phyloP scores from a whole-genome alignment of 2,888 invertebrate genomes.

The Hermaeophaga mercurialis region DNA sequence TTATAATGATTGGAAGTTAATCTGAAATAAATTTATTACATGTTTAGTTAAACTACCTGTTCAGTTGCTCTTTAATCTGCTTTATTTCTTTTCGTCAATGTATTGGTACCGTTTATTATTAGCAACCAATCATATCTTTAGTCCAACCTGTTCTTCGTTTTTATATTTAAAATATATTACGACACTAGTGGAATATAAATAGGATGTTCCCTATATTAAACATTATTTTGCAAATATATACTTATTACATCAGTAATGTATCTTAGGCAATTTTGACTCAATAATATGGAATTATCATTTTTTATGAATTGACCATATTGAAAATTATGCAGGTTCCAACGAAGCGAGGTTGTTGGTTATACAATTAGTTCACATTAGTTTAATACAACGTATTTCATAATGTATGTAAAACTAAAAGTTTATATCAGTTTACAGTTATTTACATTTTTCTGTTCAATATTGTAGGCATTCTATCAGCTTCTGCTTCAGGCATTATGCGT shows the following conservation, averaged over 20 bases:
- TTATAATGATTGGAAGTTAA: too few species aligned
- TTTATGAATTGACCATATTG: conserved; percentile 2
- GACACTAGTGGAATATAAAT: not conserved
- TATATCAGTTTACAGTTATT: too few species aligned
- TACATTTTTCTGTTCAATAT: too few species aligned
- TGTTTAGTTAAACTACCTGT: too few species aligned
- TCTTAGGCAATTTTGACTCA: conserved; percentile 4
- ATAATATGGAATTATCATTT: conserved; percentile 12
- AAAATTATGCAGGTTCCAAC: conserved; percentile 13
- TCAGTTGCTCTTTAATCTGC: too few species aligned
- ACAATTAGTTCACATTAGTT: conserved; percentile 1
- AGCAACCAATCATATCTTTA: too few species aligned
- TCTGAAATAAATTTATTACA: too few species aligned
- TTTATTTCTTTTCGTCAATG: too few species aligned
- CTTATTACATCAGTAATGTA: conserved; percentile 16
- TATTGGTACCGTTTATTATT: too few species aligned
- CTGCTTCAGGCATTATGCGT: too few species aligned
- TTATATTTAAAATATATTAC: not conserved
- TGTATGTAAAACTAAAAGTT: not conserved
- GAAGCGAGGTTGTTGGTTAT: conserved; percentile 7
- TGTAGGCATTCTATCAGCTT: too few species aligned
- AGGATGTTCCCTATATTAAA: conserved; percentile 11
- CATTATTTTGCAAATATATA: conserved; percentile 21
- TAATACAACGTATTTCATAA: conserved; percentile 4
- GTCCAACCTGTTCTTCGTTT: not conserved